phyloP scores from a whole-genome alignment of 2,888 invertebrate genomes.

The Pristionchus japonicus region DNA sequence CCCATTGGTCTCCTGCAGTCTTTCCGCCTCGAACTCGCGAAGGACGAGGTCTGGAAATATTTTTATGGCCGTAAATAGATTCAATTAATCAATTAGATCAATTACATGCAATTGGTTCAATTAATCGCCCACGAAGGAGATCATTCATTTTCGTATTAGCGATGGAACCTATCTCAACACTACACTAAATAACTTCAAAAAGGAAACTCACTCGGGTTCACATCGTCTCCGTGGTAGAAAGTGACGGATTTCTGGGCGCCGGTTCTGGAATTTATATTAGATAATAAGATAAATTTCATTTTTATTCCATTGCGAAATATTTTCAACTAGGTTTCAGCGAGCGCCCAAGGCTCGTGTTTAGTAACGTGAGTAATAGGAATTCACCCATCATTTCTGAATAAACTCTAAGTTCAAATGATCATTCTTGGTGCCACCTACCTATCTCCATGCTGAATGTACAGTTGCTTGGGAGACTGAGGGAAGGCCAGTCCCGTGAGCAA shows the following conservation, averaged over 20 bases:
- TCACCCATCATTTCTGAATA: slow-evolving; percentile 50
- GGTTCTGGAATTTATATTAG: slow-evolving; percentile 39
- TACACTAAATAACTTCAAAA: not conserved
- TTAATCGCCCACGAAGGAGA: not conserved
- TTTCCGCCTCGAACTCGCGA: slow-evolving; percentile 53
- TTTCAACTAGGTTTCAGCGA: not conserved
- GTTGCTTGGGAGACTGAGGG: slow-evolving; percentile 71
- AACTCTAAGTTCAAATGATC: not conserved
- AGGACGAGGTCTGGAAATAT: slow-evolving; percentile 47
- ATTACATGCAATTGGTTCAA: not conserved
- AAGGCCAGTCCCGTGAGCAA: slow-evolving; percentile 59
- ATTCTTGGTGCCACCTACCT: not conserved
- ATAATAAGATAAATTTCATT: not conserved
- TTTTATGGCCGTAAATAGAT: not conserved
- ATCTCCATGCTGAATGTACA: slow-evolving; percentile 62
- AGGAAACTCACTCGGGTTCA: slow-evolving; percentile 55
- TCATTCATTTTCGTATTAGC: not conserved
- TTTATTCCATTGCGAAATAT: not conserved
- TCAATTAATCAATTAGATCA: not conserved
- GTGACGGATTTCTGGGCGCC: slow-evolving; percentile 57
- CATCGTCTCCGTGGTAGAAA: slow-evolving; percentile 67
- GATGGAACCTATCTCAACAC: not conserved
- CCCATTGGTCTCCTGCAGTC: slow-evolving; percentile 47
- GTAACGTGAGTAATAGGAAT: not conserved
- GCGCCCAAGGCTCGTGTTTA: not conserved